A percentile compares a stretch with the other conserved stretches of the same genome.
These are phyloP conservation scores for Thalassarche chlororhynchos DNA, from an alignment of 2,113 vertebrate genomes.

Conservation along the genomic window DNA sequence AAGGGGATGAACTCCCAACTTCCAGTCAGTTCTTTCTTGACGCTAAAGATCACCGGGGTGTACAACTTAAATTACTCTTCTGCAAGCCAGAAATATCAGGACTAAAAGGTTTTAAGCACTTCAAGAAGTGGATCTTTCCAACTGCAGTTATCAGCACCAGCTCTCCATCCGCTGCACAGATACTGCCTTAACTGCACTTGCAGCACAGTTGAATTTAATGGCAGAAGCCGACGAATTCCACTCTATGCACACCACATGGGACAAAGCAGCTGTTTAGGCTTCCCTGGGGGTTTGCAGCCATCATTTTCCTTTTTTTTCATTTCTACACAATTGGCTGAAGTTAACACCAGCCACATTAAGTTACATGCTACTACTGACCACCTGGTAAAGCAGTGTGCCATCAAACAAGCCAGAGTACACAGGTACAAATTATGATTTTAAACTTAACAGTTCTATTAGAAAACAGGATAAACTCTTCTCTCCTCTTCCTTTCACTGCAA, in stretches of 20 bases:
- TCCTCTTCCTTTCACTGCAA: neutral
- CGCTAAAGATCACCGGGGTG: neutral
- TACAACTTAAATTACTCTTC: neutral
- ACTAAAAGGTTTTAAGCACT: neutral
- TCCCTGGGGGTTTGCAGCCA: neutral
- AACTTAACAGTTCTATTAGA: neutral
- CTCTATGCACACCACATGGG: no score
- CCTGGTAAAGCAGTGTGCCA: neutral
- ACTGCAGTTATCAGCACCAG: neutral
- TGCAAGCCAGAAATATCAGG: neutral
- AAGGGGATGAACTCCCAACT: neutral
- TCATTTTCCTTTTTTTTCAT: neutral
- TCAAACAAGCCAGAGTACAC: rapidly evolving
- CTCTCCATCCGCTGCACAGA: neutral
- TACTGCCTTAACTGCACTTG: no score
- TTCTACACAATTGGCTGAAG: neutral
- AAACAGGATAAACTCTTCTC: neutral
- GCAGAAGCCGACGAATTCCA: neutral
- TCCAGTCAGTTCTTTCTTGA: neutral
- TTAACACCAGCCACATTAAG: neutral
- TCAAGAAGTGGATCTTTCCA: neutral
- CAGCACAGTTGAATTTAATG: neutral
- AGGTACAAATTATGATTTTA: neutral
- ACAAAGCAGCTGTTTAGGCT: neutral
- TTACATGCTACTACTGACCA: neutral